phyloP scores from a whole-genome alignment of 2,797 vertebrate genomes.

The Triplophysa yarkandensis region DNA sequence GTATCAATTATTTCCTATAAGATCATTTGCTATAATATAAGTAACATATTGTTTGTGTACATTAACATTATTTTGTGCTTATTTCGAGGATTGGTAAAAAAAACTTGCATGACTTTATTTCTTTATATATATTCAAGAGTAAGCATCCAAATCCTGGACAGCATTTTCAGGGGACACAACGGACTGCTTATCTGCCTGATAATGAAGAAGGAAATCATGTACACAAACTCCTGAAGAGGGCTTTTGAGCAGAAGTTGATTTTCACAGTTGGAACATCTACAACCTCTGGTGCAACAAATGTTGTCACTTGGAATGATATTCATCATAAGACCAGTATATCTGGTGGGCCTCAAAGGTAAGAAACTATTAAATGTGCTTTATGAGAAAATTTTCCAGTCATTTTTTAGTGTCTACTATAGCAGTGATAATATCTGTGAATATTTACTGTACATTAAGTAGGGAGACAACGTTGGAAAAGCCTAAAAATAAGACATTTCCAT shows the following conservation, averaged over 20 bases:
- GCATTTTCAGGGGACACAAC: constrained; percentile 49
- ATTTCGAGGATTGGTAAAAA: background rate
- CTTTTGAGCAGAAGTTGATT: constrained; percentile 84
- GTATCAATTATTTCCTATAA: background rate
- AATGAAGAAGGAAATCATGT: constrained; percentile 82
- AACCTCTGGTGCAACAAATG: constrained; percentile 72
- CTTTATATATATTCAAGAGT: constrained; percentile 47
- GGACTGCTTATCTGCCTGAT: constrained; percentile 83
- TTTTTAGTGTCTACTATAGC: fast-evolving
- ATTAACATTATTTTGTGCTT: background rate
- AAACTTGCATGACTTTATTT: background rate
- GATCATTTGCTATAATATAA: background rate
- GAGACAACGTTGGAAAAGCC: background rate
- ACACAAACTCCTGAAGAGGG: constrained; percentile 75
- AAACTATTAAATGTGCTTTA: background rate
- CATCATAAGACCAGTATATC: constrained; percentile 81
- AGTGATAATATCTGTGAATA: background rate
- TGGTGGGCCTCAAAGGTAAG: constrained; percentile 78
- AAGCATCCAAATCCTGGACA: constrained; percentile 84
- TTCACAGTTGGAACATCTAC: constrained; percentile 87
- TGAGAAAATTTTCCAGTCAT: background rate
- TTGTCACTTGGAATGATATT: constrained; percentile 91
- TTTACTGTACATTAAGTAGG: background rate
- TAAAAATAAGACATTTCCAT: background rate
- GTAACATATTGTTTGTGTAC: too few relatives aligned